Percentiles rank a stretch among this genome's conserved stretches.
Conservation (phyloP, 1,140 invertebrate genomes). For the Neodiprion virginianus region DNA sequence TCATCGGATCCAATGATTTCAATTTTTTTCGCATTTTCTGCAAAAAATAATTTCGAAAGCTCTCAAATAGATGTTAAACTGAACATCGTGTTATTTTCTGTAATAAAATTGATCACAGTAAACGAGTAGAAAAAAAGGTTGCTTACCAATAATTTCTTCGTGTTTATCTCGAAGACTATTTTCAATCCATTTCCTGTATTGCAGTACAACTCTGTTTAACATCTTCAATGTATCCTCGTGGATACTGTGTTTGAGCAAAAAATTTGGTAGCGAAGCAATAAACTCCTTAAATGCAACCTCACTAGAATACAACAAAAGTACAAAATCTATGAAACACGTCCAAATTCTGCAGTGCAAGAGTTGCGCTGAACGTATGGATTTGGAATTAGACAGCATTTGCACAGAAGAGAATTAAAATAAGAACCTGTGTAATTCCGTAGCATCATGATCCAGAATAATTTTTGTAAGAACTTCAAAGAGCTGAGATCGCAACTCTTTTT, state of each 20-base stretch:
- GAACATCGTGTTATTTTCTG: background rate
- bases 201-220: slow-evolving; percentile 48
- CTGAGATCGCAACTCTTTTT: slow-evolving; percentile 42
- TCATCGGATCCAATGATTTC: slow-evolving; percentile 46
- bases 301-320: slow-evolving; percentile 34
- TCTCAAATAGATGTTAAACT: background rate
- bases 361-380: too few species aligned
- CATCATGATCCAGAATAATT: slow-evolving; percentile 53
- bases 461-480: slow-evolving; percentile 54
- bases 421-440: slow-evolving; percentile 53
- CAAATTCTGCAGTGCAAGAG: too few species aligned
- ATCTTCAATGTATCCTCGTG: slow-evolving; percentile 47
- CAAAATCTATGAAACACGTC: background rate
- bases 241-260: slow-evolving; percentile 46
- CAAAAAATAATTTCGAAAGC: slow-evolving; percentile 28
- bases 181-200: slow-evolving; percentile 46
- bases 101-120: background rate
- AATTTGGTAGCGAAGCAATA: slow-evolving; percentile 42
- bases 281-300: slow-evolving; percentile 48
- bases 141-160: slow-evolving; percentile 49
- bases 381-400: too few species aligned
- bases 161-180: slow-evolving; percentile 44
- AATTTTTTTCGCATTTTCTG: slow-evolving; percentile 54
- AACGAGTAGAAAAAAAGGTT: background rate
- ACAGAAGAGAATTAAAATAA: too few species aligned